A percentile compares a stretch with the other conserved stretches of the same genome.
Evolutionary conservation across 2,113 vertebrate species (phyloP).

Genomic region (Herpetotheres cachinnans): DNA sequence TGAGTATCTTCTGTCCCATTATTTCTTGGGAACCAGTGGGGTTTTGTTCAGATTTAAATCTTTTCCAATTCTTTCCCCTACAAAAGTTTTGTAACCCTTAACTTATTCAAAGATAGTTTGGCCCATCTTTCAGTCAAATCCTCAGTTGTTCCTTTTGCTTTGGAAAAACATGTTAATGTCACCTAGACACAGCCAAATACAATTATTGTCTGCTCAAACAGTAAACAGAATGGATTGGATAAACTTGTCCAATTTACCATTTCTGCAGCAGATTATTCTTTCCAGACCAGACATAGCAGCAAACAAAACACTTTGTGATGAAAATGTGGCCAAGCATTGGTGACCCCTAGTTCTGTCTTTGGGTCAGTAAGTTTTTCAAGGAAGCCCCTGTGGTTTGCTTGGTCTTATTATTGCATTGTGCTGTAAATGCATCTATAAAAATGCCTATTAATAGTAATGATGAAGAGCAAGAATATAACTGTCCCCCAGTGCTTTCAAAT

Average conservation of each 20-base stretch:
- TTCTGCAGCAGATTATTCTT: neutral
- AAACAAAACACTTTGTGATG: neutral
- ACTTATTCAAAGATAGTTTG: neutral
- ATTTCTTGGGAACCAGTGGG: neutral
- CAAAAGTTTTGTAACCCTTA: neutral
- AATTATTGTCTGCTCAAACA: neutral
- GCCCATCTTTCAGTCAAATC: neutral
- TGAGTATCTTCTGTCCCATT: neutral
- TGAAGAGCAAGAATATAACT: neutral
- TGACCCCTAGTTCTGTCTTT: neutral
- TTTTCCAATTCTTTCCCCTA: neutral
- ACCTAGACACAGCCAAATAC: neutral
- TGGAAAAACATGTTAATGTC: neutral
- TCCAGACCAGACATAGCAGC: neutral
- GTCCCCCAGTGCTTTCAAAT: neutral
- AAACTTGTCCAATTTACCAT: neutral
- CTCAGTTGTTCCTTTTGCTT: neutral
- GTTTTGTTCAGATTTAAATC: neutral
- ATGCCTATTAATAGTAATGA: neutral
- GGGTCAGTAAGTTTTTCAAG: neutral
- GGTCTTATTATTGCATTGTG: neutral
- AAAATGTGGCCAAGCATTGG: neutral
- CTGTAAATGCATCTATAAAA: neutral
- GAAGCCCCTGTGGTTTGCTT: neutral
- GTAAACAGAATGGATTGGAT: neutral